Evolutionary conservation across 2,888 invertebrate genomes (phyloP), one percentile per base, ranked within the genome.

Genomic region (Helobdella robusta): DNA sequence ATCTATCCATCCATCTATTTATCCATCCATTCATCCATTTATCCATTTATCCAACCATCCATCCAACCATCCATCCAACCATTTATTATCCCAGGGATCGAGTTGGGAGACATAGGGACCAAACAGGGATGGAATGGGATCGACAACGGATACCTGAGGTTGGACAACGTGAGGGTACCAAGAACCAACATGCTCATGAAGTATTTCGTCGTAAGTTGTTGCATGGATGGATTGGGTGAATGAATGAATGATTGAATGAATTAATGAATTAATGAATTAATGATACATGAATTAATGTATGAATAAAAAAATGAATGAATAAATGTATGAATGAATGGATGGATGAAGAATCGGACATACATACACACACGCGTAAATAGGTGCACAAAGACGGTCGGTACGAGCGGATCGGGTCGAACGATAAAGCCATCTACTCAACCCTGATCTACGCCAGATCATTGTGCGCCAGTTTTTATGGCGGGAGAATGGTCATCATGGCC

Each of bases 181-280:
- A 83, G 91, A 64, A 85, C 86, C n/a, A 83, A 90, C 70, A 89
- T 95, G 91, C 81, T 95, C 28, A 94, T 94, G 94, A 91, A 89
- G 81, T 89, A 92, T 79, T 86, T 89, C 52, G 85, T 67, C 69
- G 70, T 70, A 28, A 56, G 1, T n/a, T n/a, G n/a, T n/a, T n/a
- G n/a, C n/a, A n/a, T n/a, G n/a, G n/a, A n/a, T n/a, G n/a, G n/a
- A n/a, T n/a, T n/a, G n/a, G n/a, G n/a, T n/a, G n/a, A n/a, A n/a
- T n/a, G n/a, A n/a, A n/a, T n/a, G n/a, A n/a, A n/a, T n/a, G n/a
- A n/a, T n/a, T n/a, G n/a, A n/a, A n/a, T n/a, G n/a, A n/a, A n/a
- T n/a, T n/a, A n/a, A n/a, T n/a, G n/a, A n/a, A n/a, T n/a, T n/a
- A n/a, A n/a, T n/a, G n/a, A n/a, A n/a, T n/a, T n/a, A n/a, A n/a